Conservation (phyloP, 2,113 vertebrate genomes). For the Mionectes macconnelli region DNA sequence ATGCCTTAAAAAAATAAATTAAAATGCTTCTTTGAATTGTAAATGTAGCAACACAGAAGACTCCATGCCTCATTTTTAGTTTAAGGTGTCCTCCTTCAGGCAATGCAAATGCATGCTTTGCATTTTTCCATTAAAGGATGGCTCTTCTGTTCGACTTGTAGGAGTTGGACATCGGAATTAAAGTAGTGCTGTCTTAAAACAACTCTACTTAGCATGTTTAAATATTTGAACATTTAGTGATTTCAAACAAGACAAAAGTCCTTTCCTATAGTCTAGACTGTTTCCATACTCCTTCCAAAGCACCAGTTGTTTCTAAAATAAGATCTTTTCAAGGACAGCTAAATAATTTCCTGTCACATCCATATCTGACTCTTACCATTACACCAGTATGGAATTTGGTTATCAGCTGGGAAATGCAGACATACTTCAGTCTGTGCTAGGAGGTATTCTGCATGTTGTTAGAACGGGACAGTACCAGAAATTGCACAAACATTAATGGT, state of each 20-base stretch:
- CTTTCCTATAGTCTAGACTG: neutral
- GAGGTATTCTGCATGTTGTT: neutral
- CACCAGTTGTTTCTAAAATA: constrained; percentile 55
- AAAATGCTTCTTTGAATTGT: neutral
- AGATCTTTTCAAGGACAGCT: constrained; percentile 47
- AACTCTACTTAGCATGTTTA: neutral
- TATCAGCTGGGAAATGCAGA: constrained; percentile 61
- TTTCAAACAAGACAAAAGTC: neutral
- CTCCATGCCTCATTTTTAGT: neutral
- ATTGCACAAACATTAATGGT: neutral
- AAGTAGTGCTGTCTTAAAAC: neutral
- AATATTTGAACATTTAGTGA: neutral
- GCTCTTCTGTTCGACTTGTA: neutral
- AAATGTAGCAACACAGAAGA: neutral
- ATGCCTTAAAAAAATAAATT: neutral
- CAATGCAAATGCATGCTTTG: neutral
- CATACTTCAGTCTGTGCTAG: neutral
- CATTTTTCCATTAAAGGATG: neutral
- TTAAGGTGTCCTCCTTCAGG: neutral
- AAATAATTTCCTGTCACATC: constrained; percentile 61
- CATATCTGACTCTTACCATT: constrained; percentile 58
- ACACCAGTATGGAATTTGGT: constrained; percentile 55
- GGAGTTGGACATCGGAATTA: neutral
- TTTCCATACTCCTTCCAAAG: neutral
- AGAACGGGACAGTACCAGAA: neutral